Base-by-base conservation (phyloP, 2,797 vertebrate genomes). In the Parauchenoglanis punctatus region DNA sequence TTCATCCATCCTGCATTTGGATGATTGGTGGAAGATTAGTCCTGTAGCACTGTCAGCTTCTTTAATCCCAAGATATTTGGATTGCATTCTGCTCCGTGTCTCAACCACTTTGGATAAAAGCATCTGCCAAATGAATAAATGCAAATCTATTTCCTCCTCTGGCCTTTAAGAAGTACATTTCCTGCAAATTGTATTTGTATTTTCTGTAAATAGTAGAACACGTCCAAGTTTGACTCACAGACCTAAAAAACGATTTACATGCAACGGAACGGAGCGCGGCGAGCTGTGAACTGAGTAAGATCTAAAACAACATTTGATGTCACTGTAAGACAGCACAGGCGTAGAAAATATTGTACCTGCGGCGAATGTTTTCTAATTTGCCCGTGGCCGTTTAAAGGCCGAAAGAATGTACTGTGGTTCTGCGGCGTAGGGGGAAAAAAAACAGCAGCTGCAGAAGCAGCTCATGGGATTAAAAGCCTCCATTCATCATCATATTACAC, bases 401-500 rank as follows among this genome's bases (percentile, higher is more conserved):
- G 49, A 91, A 90, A 90, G 87, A 88, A 81, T 40, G 78, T 58
- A 88, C 72, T 11, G 46, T 40, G 87, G 91, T 86, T 86, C 88
- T 40, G 40, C 40, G 40, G 40, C 40, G 40, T 35, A 88, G 76
- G 83, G 87, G 81, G 81, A 68, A 85, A 88, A 88, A 83, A 86
- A 80, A 86, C 81, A 87, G 89, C 86, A 88, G 87, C 72, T 83
- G 84, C 90, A 89, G 82, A 67, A 44, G 86, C 84, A 88, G 87
- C 85, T 90, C 87, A 88, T 87, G 89, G 88, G 87, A 90, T 91
- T 91, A 91, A 91, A 91, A 92, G 91, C 83, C 76, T 89, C 88
- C 91, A 92, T 92, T 91, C 89, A 91, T 91, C 90, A 91, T 90
- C 88, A 85, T 81, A 91, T 91, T 90, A 90, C 90, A 92, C 89